phyloP scores from a whole-genome alignment of 1,140 invertebrate species.

The Octopus bimaculoides region DNA sequence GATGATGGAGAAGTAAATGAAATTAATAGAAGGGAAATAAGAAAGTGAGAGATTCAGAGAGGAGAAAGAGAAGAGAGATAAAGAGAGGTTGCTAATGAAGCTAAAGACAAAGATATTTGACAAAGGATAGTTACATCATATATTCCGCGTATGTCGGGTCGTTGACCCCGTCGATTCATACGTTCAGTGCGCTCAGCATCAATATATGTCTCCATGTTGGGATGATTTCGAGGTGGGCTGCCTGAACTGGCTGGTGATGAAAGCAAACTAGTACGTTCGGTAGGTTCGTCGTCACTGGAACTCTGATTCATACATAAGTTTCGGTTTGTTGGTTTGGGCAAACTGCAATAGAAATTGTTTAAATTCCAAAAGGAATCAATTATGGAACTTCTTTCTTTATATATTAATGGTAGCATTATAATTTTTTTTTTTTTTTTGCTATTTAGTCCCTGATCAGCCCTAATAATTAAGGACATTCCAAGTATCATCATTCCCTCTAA shows the following conservation, averaged over 20 bases:
- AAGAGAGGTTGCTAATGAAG: background rate
- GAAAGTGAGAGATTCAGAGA: no score
- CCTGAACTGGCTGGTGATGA: background rate
- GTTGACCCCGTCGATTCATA: conserved; percentile 1
- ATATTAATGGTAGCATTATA: no score
- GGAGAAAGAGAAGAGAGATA: no score
- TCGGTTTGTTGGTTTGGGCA: background rate
- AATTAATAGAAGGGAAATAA: no score
- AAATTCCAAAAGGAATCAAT: no score
- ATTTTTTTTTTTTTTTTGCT: no score
- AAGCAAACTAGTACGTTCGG: conserved; percentile 28
- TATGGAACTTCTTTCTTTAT: no score
- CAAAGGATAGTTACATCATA: background rate
- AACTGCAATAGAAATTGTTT: background rate
- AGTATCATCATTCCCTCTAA: no score
- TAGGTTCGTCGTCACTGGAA: conserved; percentile 21
- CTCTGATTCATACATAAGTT: conserved; percentile 15
- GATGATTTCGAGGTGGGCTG: background rate
- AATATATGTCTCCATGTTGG: conserved; percentile 12
- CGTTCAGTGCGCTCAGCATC: background rate
- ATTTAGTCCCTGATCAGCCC: no score
- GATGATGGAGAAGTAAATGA: no score
- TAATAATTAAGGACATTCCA: no score
- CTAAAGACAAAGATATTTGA: background rate
- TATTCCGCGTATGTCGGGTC: background rate